These are phyloP conservation scores for Polypterus bichir DNA, from an alignment of 2,113 vertebrate genomes.

Conservation along the genomic window DNA sequence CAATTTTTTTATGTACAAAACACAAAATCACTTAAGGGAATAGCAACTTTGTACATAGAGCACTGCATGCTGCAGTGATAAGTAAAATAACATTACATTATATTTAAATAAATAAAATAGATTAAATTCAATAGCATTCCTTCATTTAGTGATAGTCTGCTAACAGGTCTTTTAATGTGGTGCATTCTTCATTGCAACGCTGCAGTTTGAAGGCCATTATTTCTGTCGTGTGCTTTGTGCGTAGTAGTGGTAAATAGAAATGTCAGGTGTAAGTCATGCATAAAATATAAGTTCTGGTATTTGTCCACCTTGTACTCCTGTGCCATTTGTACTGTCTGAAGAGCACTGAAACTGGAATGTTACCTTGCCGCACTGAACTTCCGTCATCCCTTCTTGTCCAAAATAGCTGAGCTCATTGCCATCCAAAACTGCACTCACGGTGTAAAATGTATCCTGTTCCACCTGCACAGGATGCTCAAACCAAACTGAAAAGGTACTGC, in stretches of 20 bases:
- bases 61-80: constrained; percentile 52
- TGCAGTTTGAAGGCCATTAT: constrained; percentile 23
- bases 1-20: constrained; percentile 56
- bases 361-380: constrained; percentile 88
- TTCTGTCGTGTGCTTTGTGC: constrained; percentile 29
- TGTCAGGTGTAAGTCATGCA: constrained; percentile 52
- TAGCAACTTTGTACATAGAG: constrained; percentile 30
- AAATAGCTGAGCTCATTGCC: constrained; percentile 94
- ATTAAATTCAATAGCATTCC: constrained; percentile 58
- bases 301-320: constrained; percentile 93
- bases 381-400: constrained; percentile 94
- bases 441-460: constrained; percentile 91
- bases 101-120: constrained; percentile 71
- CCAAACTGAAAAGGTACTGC: constrained; percentile 79
- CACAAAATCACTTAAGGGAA: constrained; percentile 45
- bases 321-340: constrained; percentile 95
- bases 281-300: constrained; percentile 97
- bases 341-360: constrained; percentile 97
- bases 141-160: constrained; percentile 45
- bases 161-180: constrained; percentile 37
- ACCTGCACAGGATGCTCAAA: constrained; percentile 93
- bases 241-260: constrained; percentile 41
- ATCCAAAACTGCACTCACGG: constrained; percentile 79
- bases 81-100: constrained; percentile 52
- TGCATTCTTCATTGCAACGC: constrained; percentile 47